Conservation (phyloP, 2,113 vertebrate genomes). For the Burhinus oedicnemus region DNA sequence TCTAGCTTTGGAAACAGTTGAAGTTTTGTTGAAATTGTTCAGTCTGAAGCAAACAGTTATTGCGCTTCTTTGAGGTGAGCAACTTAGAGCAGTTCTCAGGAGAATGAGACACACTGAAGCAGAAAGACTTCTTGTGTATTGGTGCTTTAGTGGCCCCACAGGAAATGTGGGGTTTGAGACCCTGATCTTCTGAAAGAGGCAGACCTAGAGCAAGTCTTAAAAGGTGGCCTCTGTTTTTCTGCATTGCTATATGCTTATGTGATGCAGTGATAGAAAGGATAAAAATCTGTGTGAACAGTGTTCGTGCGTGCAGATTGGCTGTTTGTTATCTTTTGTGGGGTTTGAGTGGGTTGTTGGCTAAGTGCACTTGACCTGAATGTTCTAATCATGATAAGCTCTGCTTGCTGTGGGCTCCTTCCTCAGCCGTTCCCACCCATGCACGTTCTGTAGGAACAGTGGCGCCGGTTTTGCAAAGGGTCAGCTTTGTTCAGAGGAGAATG, state of each 20-base stretch:
- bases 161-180: background rate
- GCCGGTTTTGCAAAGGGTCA: background rate
- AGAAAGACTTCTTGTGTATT: background rate
- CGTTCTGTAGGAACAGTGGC: background rate
- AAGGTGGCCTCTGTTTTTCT: background rate
- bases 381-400: background rate
- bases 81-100: background rate
- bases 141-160: background rate
- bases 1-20: background rate
- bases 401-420: conserved; percentile 15
- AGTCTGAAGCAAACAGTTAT: background rate
- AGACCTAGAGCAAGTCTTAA: background rate
- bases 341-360: conserved; percentile 56
- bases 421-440: background rate
- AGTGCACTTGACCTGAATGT: conserved; percentile 48
- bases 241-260: background rate
- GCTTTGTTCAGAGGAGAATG: conserved; percentile 15
- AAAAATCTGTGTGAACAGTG: conserved; percentile 3
- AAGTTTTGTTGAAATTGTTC: background rate
- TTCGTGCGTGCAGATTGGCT: background rate
- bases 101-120: background rate
- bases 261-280: background rate
- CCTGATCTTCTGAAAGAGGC: background rate
- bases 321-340: background rate
- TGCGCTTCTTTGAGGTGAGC: background rate